These are phyloP conservation scores for Dromiciops gliroides DNA, from an alignment of 2,113 vertebrate genomes.

Conservation along the genomic window DNA sequence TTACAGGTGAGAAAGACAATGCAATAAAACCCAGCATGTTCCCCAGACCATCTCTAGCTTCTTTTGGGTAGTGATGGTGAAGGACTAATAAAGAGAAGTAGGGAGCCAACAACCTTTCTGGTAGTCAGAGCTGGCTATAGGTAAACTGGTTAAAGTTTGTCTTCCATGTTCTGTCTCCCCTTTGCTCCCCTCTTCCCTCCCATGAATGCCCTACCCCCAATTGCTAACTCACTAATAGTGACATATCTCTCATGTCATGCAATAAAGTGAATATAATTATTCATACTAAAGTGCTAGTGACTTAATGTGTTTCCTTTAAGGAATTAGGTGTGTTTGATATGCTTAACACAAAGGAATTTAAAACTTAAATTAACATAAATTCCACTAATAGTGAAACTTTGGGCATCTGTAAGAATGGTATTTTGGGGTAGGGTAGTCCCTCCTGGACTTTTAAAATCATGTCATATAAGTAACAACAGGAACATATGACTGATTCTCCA, in stretches of 20 bases:
- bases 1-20: conserved; percentile 88
- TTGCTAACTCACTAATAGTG: conserved; percentile 1
- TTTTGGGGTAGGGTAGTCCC: no score
- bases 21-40: not conserved
- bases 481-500: not conserved
- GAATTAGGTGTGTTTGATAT: not conserved
- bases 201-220: not conserved
- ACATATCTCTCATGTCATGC: not conserved
- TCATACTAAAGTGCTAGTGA: conserved; percentile 19
- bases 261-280: conserved; percentile 15
- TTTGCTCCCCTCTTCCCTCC: not conserved
- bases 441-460: not conserved
- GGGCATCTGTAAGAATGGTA: not conserved
- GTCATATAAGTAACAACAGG: not conserved
- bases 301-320: not conserved
- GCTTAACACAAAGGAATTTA: not conserved
- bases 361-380: not conserved
- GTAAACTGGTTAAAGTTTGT: conserved; percentile 3
- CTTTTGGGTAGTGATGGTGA: not conserved
- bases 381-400: not conserved
- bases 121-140: conserved; percentile 4
- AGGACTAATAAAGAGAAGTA: not conserved
- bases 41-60: not conserved
- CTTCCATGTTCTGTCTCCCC: not conserved
- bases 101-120: conserved; percentile 25